Base-by-base conservation (phyloP, 2,113 vertebrate species). In the Cheirogaleus medius region DNA sequence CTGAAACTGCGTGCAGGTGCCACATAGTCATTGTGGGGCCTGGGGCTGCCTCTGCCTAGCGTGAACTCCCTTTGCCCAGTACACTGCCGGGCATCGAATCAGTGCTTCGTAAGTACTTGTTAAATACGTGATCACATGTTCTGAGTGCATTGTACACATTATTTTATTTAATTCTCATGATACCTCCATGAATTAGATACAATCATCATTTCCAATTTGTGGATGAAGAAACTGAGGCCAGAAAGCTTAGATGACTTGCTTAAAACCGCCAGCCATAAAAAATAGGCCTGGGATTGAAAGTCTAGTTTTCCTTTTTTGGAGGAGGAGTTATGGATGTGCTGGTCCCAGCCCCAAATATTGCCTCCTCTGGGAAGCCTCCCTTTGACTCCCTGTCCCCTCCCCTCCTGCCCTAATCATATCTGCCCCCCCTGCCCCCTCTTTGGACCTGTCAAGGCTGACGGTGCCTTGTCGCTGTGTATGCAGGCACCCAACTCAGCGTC, bases 21-120 rank as follows among this genome's bases (percentile, higher is more conserved):
- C 25, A 0, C 3, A 5, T 32, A 34, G n/a, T 54, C 49, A 12
- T 1, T 2, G 3, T 77, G 37, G 42, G 49, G 15, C 12, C 23
- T 21, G 18, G 60, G 42, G 42, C 74, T 18, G 39, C 60, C 89
- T 66, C 39, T 58, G 42, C 20, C 69, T 80, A 8, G 32, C 42
- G 14, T 5, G 15, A 52, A 29, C 15, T 9, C 8, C 13, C 25
- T 64, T 39, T 13, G n/a, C 39, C 60, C 18, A 32, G 71, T 20
- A 12, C 39, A 6, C 32, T 23, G 54, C 27, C 64, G 13, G 10
- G 56, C 47, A 60, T 73, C 32, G 6, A 66, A 37, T 58, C 47
- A 17, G 25, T 37, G 20, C 74, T 66, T 47, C 17, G 1, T 69
- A 44, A 8, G 0, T 73, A 52, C n/a, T 42, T 47, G 27, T 64